Base-by-base conservation (phyloP, 2,113 vertebrate genomes). In the Motacilla tschutschensis region DNA sequence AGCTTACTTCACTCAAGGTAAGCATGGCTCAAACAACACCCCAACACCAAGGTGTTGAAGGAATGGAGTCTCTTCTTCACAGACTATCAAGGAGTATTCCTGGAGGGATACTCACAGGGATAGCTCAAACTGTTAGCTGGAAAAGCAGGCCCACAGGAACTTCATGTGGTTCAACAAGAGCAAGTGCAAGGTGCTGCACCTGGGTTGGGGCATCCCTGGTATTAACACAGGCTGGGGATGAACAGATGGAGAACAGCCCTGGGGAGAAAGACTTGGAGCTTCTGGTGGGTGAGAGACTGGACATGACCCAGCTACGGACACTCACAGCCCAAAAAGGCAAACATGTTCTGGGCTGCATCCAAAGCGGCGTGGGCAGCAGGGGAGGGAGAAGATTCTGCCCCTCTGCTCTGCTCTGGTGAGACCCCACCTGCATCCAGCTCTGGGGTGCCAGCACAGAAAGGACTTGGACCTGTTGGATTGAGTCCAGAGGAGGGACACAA, bases 381-480 rank as follows among this genome's bases (percentile, higher is more conserved):
- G 50, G 9, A 67, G 19, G 33, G 47, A 46, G 35, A 17, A 31
- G 15, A 28, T 57, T 17, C 18, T 38, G 43, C 10, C 8, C 18
- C 36, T 70, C 64, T 63, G 36, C 36, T 51, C 26, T 41, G 25
- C 31, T 31, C 18, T 53, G 33, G 1, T 35, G 43, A 57, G 58
- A 64, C 0, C 18, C 22, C n/a, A 38, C 13, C 28, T 38, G 28
- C 13, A 22, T 10, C 19, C 58, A 50, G 18, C 6, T 28, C 58
- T 57, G 58, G 7, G 50, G 16, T 14, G 8, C 18, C 36, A 12
- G 16, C 28, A 51, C 16, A 33, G 66, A 16, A 51, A 44, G 16
- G n/a, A 44, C 13, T 2, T 6, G 16, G 24, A 9, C 2, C 10
- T 21, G 13, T 5, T 51, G n/a, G 8, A 17, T 0, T 0, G 0